A percentile compares a stretch with the other conserved stretches of the same genome.
These are phyloP conservation scores for Sylvia borin DNA, from an alignment of 2,797 vertebrate species.

Conservation along the genomic window DNA sequence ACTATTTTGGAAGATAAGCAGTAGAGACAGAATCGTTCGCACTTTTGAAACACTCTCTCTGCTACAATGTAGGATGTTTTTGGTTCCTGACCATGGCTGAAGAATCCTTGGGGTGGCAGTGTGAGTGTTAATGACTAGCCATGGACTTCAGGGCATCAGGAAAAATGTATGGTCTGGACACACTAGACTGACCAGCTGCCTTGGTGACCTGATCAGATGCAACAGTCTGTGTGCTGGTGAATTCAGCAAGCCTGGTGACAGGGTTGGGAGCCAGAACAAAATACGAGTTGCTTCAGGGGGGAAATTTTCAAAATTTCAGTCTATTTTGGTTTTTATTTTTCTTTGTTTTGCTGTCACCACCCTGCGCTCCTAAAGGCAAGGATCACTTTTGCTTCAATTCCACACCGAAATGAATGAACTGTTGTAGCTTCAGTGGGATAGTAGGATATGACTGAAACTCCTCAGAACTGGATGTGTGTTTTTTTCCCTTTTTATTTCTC, in stretches of 20 bases:
- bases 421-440: background rate
- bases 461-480: background rate
- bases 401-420: background rate
- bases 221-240: background rate
- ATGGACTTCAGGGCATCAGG: background rate
- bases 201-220: background rate
- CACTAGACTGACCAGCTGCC: accelerated
- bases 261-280: background rate
- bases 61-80: accelerated
- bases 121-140: background rate
- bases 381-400: background rate
- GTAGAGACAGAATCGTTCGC: accelerated
- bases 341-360: background rate
- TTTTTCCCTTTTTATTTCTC: background rate
- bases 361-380: background rate
- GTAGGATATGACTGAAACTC: background rate
- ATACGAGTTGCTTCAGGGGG: accelerated
- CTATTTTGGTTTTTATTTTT: background rate
- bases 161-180: background rate
- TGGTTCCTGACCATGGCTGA: background rate
- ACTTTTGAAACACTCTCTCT: accelerated
- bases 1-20: background rate
- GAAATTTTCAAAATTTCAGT: background rate
- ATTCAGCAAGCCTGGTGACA: background rate
- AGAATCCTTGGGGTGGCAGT: background rate